phyloP scores from a whole-genome alignment of 2,797 vertebrate genomes.

The Anolis apletophallus region DNA sequence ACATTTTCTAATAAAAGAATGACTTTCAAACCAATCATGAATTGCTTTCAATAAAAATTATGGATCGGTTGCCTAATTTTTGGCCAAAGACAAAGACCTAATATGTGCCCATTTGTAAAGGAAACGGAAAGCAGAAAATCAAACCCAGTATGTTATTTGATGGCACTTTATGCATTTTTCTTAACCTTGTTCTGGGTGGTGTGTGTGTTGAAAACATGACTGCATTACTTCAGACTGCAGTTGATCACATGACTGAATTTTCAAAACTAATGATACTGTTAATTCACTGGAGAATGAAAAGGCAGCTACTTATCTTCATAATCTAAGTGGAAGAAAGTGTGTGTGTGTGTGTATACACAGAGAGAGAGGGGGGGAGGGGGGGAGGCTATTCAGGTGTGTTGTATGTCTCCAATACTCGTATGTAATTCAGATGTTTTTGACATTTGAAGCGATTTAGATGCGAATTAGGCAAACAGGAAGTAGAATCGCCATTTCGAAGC shows the following conservation, averaged over 20 bases:
- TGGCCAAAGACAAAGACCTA: constrained; percentile 44
- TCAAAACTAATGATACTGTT: too few relatives aligned
- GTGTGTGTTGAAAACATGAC: neutral
- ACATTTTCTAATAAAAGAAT: constrained; percentile 46
- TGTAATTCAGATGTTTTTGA: too few relatives aligned
- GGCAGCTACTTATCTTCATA: neutral
- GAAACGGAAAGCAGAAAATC: neutral
- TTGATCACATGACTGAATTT: neutral
- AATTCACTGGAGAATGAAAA: too few relatives aligned
- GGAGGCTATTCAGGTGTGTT: too few relatives aligned
- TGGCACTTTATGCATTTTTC: neutral
- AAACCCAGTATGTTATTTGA: neutral
- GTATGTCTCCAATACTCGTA: too few relatives aligned
- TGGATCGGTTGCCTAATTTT: constrained; percentile 18
- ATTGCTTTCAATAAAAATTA: constrained; percentile 50
- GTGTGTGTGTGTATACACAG: too few relatives aligned
- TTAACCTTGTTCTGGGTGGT: neutral
- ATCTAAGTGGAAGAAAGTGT: neutral
- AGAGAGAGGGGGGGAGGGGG: too few relatives aligned
- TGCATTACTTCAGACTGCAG: neutral
- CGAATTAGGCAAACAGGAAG: too few relatives aligned
- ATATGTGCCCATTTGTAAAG: constrained; percentile 37
- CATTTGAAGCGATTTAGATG: too few relatives aligned
- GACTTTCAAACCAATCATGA: constrained; percentile 45
- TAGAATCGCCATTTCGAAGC: too few relatives aligned